A percentile compares a stretch with the other conserved stretches of the same genome.
Evolutionary conservation across 2,113 vertebrate genomes (phyloP).

Genomic region (Platichthys stellatus): DNA sequence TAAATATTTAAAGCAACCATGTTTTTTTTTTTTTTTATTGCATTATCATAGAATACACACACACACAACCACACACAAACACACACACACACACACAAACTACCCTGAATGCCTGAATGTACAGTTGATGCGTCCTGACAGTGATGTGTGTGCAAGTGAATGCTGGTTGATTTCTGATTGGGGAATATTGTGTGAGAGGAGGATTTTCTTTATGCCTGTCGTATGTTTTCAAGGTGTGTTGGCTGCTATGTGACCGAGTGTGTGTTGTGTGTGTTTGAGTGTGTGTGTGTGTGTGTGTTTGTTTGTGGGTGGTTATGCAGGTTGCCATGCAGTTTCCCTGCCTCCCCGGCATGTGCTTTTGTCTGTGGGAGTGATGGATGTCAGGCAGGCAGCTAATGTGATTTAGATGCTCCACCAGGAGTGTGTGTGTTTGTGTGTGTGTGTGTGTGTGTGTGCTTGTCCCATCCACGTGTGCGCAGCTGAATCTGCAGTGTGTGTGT

Average conservation of each 20-base stretch:
- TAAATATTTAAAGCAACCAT: slow-evolving; percentile 74
- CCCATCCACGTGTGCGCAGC: slow-evolving; percentile 52
- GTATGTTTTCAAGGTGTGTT: slow-evolving; percentile 63
- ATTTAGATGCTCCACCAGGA: slow-evolving; percentile 81
- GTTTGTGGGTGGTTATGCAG: slow-evolving; percentile 66
- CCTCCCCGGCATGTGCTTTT: slow-evolving; percentile 71
- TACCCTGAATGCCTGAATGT: neutral
- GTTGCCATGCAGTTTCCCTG: slow-evolving; percentile 78
- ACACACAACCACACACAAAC: neutral
- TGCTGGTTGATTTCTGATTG: slow-evolving; percentile 62
- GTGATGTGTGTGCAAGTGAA: slow-evolving; percentile 48
- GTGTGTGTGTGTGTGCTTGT: slow-evolving; percentile 8
- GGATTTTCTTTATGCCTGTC: slow-evolving; percentile 31
- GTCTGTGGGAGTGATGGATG: slow-evolving; percentile 84
- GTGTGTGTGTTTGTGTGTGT: slow-evolving; percentile 36
- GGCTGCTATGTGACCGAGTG: slow-evolving; percentile 46
- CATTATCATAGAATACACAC: slow-evolving; percentile 33
- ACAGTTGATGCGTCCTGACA: slow-evolving; percentile 47
- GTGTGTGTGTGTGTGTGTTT: slow-evolving; percentile 42
- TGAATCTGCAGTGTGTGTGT: slow-evolving; percentile 60
- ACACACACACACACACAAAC: neutral
- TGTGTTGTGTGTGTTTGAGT: slow-evolving; percentile 34
- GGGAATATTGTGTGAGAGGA: slow-evolving; percentile 19
- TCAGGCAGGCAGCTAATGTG: slow-evolving; percentile 81
- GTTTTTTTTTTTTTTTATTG: slow-evolving; percentile 34